Evolutionary conservation across 2,888 invertebrate species (phyloP).

Genomic region (Hybos culiciformis): DNA sequence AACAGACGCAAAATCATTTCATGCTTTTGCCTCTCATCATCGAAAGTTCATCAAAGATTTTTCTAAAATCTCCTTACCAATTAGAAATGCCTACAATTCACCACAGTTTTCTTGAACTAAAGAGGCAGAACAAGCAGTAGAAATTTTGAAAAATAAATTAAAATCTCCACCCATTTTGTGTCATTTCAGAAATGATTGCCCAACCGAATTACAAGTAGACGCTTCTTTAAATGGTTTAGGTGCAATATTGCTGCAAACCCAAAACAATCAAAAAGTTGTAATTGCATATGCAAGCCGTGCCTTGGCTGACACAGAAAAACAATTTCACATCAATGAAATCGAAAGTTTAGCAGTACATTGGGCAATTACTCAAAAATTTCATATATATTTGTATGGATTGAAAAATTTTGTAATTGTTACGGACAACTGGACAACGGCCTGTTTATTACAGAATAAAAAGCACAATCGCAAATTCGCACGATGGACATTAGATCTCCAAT

Average conservation of each 20-base stretch:
- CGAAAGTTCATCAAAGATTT: conserved; percentile 4
- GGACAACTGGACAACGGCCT: conserved; percentile 8
- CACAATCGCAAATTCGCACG: conserved; percentile 5
- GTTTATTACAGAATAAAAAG: conserved; percentile 6
- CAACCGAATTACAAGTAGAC: not conserved
- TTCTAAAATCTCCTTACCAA: conserved; percentile 3
- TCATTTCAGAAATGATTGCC: not conserved
- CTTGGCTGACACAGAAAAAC: not conserved
- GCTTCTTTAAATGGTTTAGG: not conserved
- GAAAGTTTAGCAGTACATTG: not conserved
- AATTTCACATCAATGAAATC: not conserved
- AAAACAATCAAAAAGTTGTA: not conserved
- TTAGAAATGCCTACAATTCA: conserved; percentile 1
- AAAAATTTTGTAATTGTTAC: conserved; percentile 1
- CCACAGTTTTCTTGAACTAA: conserved; percentile 3
- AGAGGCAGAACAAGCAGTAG: conserved; percentile 1
- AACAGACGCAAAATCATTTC: conserved; percentile 2
- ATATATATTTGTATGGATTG: conserved; percentile 6
- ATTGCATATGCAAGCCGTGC: not conserved
- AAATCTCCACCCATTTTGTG: not conserved
- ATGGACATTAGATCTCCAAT: conserved; percentile 6
- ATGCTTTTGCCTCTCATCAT: conserved; percentile 2
- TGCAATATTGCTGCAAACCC: not conserved
- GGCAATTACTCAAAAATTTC: not conserved
- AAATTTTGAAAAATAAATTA: not conserved